A percentile compares a stretch with the other conserved stretches of the same genome.
These are phyloP conservation scores for Glyptemys insculpta DNA, from an alignment of 2,797 vertebrate species.

Conservation along the genomic window DNA sequence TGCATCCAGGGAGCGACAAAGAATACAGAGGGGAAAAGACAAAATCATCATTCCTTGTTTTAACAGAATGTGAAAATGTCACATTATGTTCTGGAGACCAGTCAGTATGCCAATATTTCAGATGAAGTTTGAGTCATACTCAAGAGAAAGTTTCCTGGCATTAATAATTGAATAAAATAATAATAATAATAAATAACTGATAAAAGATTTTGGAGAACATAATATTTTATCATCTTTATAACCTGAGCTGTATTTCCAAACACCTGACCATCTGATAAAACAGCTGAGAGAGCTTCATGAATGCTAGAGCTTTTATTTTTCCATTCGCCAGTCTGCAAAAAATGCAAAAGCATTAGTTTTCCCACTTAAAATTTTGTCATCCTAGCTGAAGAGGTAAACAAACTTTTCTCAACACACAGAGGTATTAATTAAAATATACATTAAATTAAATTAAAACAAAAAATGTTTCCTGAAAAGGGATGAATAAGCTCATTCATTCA, in stretches of 20 bases:
- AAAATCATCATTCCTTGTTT: conserved; percentile 24
- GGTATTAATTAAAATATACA: conserved; percentile 12
- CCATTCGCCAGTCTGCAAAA: neutral
- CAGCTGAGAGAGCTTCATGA: neutral
- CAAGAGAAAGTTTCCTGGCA: neutral
- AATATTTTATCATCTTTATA: neutral
- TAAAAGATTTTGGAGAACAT: too few species aligned
- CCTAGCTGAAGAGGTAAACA: neutral
- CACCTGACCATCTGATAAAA: neutral
- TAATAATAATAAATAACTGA: too few species aligned
- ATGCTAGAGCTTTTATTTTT: neutral
- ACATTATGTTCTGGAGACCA: conserved; percentile 5
- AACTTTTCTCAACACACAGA: conserved; percentile 14
- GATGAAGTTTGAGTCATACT: neutral
- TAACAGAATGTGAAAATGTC: neutral
- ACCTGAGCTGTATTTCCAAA: neutral
- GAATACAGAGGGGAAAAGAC: neutral
- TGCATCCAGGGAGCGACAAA: neutral
- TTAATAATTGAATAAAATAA: neutral
- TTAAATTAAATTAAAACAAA: conserved; percentile 13
- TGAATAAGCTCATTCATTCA: neutral
- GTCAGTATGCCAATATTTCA: neutral
- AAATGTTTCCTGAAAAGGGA: neutral
- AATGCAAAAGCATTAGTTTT: neutral
- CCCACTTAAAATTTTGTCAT: neutral